These are phyloP conservation scores for Meiosimyza platycephala DNA, from an alignment of 2,888 invertebrate species.

Conservation along the genomic window DNA sequence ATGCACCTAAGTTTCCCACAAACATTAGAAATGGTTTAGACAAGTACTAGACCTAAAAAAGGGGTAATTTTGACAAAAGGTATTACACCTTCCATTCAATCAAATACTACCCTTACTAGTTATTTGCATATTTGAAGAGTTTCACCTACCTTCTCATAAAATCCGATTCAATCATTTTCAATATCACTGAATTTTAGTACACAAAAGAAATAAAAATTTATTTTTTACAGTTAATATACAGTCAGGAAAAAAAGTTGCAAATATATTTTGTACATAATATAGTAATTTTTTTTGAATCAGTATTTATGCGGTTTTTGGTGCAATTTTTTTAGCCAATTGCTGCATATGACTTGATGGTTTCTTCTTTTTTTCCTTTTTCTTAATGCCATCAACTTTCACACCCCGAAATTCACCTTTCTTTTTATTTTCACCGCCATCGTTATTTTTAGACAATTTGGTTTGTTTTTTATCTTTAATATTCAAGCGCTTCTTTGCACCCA, in stretches of 20 bases:
- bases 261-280: constrained; percentile 13
- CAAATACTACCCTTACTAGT: too few species aligned
- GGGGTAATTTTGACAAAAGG: too few species aligned
- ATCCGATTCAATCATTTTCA: too few species aligned
- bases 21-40: too few species aligned
- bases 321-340: constrained; percentile 63
- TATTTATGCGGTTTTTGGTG: constrained; percentile 51
- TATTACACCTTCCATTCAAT: too few species aligned
- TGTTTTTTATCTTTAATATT: constrained; percentile 45
- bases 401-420: constrained; percentile 60
- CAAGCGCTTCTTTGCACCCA: constrained; percentile 48
- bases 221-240: too few species aligned
- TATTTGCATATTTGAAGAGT: too few species aligned
- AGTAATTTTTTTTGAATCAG: background rate
- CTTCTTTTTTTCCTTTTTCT: constrained; percentile 58
- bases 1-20: too few species aligned
- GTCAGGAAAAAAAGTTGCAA: background rate
- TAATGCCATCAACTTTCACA: constrained; percentile 56
- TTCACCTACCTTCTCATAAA: too few species aligned
- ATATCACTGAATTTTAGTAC: too few species aligned
- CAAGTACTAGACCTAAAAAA: too few species aligned
- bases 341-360: constrained; percentile 53
- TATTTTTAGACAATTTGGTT: constrained; percentile 30
- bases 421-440: background rate
- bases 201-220: too few species aligned